Evolutionary conservation across 2,888 invertebrate genomes (phyloP), one percentile per base, ranked within the genome.

Genomic region (Drosophila longiperda): DNA sequence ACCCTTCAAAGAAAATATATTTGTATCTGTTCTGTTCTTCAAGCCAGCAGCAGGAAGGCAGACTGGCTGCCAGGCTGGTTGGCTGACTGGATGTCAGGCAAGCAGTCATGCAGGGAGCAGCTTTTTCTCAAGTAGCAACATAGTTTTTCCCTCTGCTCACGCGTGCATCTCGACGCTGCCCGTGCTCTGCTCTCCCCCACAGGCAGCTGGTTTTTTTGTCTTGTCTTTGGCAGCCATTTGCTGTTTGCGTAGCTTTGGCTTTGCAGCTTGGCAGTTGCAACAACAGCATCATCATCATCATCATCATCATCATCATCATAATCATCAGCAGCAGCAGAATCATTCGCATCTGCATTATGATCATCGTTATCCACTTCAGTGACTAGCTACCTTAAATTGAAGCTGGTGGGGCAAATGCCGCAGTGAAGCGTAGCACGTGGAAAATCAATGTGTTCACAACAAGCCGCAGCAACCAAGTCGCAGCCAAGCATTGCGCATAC

Each of bases 91-190:
- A 15, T 8, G 3, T 20, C 20, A 20, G 52, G 23, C 36, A 36
- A 4, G 34, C 36, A 26, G 26, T 23, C n/a, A 26, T 11, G 29
- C 58, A 58, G 52, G 65, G 61, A 62, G 63, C 66, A 50, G 59
- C 63, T 66, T 78, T 88, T 82, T 85, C 80, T 83, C 75, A 90
- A 84, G 82, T 77, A 82, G 74, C 63, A 83, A 81, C 77, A 82
- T 80, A 82, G 89, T 86, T 87, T 87, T 90, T 85, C 82, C 83
- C 78, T 78, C 79, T 76, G 79, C 82, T 83, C 82, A 84, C 88
- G 88, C 88, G 84, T 87, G 79, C 82, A 85, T 73, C 76, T 74
- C 74, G 66, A 77, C 49, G 61, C 11, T 38, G 29, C 26, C 68
- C 55, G 60, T 62, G 0, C 45, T 17, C n/a, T 29, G 29, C 29